Evolutionary conservation across 2,113 vertebrate genomes (phyloP).

Genomic region (Scomber scombrus): DNA sequence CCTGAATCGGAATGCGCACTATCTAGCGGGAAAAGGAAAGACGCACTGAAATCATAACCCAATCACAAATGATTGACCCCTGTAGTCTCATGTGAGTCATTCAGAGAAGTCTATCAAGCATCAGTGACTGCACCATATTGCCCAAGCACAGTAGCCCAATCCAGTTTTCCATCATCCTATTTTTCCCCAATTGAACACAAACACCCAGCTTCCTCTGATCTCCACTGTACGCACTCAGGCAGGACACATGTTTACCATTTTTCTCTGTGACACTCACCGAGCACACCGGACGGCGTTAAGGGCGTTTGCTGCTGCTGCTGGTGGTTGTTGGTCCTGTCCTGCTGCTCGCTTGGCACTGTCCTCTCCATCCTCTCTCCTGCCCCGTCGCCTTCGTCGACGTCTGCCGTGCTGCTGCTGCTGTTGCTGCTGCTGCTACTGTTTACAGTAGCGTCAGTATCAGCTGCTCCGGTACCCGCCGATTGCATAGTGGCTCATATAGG

Average conservation of each 20-base stretch:
- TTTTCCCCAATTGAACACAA: neutral
- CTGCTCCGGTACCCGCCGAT: constrained; percentile 45
- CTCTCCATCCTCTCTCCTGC: constrained; percentile 75
- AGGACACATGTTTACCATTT: neutral
- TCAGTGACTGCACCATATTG: constrained; percentile 29
- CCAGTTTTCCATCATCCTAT: neutral
- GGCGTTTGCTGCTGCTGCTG: constrained; percentile 53
- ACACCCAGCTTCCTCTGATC: neutral
- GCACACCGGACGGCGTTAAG: constrained; percentile 62
- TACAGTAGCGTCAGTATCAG: constrained; percentile 59
- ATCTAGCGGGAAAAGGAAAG: constrained; percentile 6
- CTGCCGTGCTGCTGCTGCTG: constrained; percentile 27
- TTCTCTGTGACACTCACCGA: constrained; percentile 66
- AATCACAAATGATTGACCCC: constrained; percentile 1
- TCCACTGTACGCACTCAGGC: neutral
- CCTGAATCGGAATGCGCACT: constrained; percentile 47
- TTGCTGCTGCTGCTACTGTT: constrained; percentile 45
- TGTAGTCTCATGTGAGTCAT: constrained; percentile 14
- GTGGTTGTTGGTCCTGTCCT: constrained; percentile 58
- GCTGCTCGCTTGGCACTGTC: constrained; percentile 64
- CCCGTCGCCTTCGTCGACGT: constrained; percentile 57
- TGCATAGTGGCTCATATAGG: constrained; percentile 53
- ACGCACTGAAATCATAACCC: constrained; percentile 24
- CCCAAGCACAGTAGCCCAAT: neutral
- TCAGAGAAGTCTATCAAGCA: constrained; percentile 27